Evolutionary conservation across 2,113 vertebrate species (phyloP), one percentile per base, ranked within the genome.

Genomic region (Mastomys coucha): DNA sequence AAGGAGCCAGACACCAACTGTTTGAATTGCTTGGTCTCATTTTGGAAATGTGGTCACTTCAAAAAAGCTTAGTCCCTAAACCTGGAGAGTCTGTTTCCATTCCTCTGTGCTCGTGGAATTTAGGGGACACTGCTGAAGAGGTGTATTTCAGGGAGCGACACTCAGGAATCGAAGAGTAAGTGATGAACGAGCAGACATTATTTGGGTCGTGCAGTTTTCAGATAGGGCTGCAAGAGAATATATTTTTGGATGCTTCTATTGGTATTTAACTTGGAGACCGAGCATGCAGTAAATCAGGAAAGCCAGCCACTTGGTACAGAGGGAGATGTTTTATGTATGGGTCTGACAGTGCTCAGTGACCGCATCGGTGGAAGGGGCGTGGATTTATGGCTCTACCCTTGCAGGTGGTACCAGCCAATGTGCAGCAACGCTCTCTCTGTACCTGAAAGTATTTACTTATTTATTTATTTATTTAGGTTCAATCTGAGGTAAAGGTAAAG

Each of bases 331-430:
- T 98, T 97, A 87, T 82, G 20, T 10, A 42, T 0, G 2, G 94
- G 80, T 95, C 96, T 96, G 95, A 95, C 97, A 80, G 84, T 4
- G 0, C 53, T 0, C 11, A 81, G 5, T 0, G 0, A 87, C 94
- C 93, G 51, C 60, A 19, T 36, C 0, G 0, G 85, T 33, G 82
- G 42, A 89, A 89, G 91, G 69, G 0, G 0, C 81, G 53, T 65
- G 91, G 95, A 98, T 98, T 98, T 95, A 98, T 70, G 22, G 67
- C 4, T 0, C 75, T 84, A 12, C 0, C 20, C 75, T 91, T 88
- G 91, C 75, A 0, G 7, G 17, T 69, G 95, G 80, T 94, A 96
- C 93, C 6, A 56, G 96, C 58, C 97, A 96, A 95, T 81, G 39
- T 13, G 75, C 60, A 77, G 89, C 16, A 0, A 22, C 45, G 84